A percentile compares a stretch with the other conserved stretches of the same genome.
These are phyloP conservation scores for Pangasius larnaudii DNA, from an alignment of 2,797 vertebrate species.

Conservation along the genomic window DNA sequence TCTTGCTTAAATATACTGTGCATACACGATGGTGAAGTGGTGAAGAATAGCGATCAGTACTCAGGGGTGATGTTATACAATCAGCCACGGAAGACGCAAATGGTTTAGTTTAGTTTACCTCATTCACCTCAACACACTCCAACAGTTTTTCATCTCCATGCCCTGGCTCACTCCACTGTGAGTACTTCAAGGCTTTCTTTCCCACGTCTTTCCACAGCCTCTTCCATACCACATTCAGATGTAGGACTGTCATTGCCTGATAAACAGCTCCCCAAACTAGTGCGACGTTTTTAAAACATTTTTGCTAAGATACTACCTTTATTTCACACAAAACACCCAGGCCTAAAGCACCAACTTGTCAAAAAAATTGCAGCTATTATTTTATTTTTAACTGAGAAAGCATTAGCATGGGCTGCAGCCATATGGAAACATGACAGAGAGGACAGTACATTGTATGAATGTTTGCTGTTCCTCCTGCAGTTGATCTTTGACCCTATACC, in stretches of 20 bases:
- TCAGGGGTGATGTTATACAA: background rate
- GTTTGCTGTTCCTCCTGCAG: background rate
- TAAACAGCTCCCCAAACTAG: background rate
- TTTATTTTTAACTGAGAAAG: background rate
- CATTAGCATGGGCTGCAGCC: background rate
- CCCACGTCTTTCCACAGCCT: background rate
- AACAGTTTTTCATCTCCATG: background rate
- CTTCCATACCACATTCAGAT: background rate
- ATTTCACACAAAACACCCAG: background rate
- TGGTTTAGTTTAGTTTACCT: background rate
- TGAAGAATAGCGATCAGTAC: background rate
- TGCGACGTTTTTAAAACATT: background rate
- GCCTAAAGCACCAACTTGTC: background rate
- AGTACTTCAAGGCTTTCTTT: background rate
- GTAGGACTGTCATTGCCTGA: background rate
- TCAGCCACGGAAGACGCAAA: background rate
- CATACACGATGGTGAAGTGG: background rate
- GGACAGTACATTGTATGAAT: background rate
- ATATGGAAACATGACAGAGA: conserved; percentile 16
- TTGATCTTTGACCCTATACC: background rate
- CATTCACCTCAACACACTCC: background rate
- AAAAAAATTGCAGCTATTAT: background rate
- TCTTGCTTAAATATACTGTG: background rate
- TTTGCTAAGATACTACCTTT: background rate
- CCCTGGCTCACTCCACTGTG: background rate